phyloP scores from a whole-genome alignment of 2,113 vertebrate genomes.

The Anhinga anhinga region DNA sequence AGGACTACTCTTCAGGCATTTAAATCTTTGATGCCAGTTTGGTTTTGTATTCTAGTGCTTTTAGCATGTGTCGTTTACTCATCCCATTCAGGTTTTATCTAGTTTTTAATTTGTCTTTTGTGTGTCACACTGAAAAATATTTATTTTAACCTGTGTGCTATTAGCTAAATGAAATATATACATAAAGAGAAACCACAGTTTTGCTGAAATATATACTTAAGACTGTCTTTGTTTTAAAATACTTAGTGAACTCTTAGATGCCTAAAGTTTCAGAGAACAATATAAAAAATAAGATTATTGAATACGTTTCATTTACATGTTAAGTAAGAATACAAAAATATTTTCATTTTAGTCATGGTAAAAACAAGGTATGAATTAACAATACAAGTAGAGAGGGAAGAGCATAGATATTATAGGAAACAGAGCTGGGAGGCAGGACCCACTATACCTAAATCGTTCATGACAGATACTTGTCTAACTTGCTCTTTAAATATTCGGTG shows the following conservation, averaged over 20 bases:
- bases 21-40: neutral
- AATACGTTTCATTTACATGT: neutral
- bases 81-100: neutral
- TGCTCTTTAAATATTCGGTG: neutral
- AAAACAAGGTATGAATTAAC: neutral
- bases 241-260: neutral
- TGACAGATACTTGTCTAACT: constrained; percentile 50
- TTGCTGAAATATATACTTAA: neutral
- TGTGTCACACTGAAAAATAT: neutral
- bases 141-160: neutral
- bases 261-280: neutral
- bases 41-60: neutral
- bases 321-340: neutral
- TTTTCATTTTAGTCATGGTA: rapidly evolving
- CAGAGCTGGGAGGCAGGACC: constrained; percentile 33
- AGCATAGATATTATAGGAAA: neutral
- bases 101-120: neutral
- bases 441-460: neutral
- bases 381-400: neutral
- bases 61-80: neutral
- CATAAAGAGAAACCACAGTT: neutral
- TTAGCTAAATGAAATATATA: neutral
- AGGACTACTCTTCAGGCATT: neutral
- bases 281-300: neutral
- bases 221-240: neutral